Evolutionary conservation across 2,113 vertebrate species (phyloP).

Genomic region (Galbula dea): DNA sequence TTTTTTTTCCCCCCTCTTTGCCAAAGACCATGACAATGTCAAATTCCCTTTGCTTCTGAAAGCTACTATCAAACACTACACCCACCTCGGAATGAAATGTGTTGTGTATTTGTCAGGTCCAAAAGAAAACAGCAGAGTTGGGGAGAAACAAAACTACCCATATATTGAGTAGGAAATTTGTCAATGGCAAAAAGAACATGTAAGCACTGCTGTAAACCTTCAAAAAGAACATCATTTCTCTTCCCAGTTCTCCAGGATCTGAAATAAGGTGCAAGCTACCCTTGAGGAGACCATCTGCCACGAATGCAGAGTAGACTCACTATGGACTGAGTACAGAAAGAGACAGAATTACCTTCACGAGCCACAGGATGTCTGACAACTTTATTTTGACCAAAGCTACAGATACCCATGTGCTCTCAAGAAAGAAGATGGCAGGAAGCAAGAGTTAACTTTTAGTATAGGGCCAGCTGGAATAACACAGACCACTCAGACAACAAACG

Average conservation of each 20-base stretch:
- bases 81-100: background rate
- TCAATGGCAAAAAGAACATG: background rate
- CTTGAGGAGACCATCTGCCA: background rate
- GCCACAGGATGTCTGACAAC: background rate
- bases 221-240: background rate
- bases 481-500: conserved; percentile 65
- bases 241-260: background rate
- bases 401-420: background rate
- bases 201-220: background rate
- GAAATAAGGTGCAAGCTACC: background rate
- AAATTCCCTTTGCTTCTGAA: background rate
- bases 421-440: conserved; percentile 40
- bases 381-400: conserved; percentile 19
- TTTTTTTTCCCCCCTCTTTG: background rate
- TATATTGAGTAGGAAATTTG: background rate
- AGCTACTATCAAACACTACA: background rate
- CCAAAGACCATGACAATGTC: background rate
- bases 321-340: background rate
- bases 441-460: conserved; percentile 59
- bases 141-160: background rate
- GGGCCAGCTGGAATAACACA: conserved; percentile 63
- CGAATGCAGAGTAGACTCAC: background rate
- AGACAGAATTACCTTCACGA: background rate
- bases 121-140: background rate
- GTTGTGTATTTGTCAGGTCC: background rate